These are phyloP conservation scores for Rallus limicola DNA, from an alignment of 2,113 vertebrate genomes.

Conservation along the genomic window DNA sequence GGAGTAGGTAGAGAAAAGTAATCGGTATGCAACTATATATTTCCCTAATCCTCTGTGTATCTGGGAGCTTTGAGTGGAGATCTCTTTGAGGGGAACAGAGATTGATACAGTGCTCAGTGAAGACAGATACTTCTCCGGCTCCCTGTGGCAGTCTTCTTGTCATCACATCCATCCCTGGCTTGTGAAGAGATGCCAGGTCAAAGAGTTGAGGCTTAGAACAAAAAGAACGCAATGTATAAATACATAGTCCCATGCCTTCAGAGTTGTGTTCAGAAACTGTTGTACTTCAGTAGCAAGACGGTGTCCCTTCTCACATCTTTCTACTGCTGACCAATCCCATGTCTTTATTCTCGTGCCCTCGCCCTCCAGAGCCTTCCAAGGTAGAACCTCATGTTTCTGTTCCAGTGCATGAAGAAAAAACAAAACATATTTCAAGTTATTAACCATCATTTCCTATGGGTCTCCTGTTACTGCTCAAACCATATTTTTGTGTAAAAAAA, in stretches of 20 bases:
- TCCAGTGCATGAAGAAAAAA: neutral
- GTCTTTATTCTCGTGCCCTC: neutral
- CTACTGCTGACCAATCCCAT: neutral
- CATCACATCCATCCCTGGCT: neutral
- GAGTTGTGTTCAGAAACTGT: neutral
- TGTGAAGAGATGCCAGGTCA: neutral
- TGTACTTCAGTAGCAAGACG: neutral
- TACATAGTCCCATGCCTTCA: neutral
- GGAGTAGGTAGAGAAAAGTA: neutral
- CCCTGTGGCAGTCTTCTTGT: neutral
- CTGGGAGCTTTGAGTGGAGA: neutral
- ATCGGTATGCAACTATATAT: neutral
- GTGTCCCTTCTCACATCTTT: neutral
- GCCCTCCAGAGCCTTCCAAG: neutral
- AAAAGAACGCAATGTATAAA: neutral
- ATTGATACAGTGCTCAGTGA: rapidly evolving
- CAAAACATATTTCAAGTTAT: neutral
- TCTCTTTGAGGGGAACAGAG: neutral
- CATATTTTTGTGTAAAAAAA: neutral
- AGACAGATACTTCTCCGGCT: neutral
- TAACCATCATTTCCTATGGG: neutral
- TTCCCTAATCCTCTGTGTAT: rapidly evolving
- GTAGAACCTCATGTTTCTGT: neutral
- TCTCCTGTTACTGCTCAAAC: neutral
- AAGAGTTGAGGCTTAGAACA: neutral